These are phyloP conservation scores for Heterodera carotae DNA, from an alignment of 1,140 invertebrate species.

Conservation along the genomic window DNA sequence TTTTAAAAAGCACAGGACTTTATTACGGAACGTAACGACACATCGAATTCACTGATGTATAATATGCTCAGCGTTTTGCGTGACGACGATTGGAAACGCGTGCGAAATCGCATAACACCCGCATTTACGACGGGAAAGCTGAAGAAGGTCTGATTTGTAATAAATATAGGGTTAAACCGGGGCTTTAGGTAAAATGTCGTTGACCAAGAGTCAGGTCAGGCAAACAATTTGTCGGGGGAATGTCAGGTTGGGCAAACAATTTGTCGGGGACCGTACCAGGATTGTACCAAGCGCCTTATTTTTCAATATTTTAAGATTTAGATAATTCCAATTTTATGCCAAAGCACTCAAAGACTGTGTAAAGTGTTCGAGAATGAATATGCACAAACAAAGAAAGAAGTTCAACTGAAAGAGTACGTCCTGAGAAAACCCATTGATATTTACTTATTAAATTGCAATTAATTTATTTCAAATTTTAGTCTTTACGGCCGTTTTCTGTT, in stretches of 20 bases:
- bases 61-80: slow-evolving; percentile 29
- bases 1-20: slow-evolving; percentile 15
- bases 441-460: neutral
- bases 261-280: too few relatives aligned
- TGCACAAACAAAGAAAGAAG: slow-evolving; percentile 4
- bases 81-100: slow-evolving; percentile 40
- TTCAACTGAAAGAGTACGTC: slow-evolving; percentile 20
- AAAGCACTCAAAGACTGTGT: slow-evolving; percentile 8
- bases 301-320: neutral
- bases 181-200: too few relatives aligned
- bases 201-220: too few relatives aligned
- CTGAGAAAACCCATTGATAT: too few relatives aligned
- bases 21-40: neutral
- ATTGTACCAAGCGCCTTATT: too few relatives aligned
- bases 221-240: too few relatives aligned
- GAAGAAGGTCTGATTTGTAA: slow-evolving; percentile 26
- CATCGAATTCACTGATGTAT: neutral
- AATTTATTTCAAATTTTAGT: slow-evolving; percentile 11
- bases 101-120: slow-evolving; percentile 38
- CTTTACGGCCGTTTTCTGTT: slow-evolving; percentile 21
- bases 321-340: slow-evolving; percentile 17
- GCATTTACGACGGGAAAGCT: slow-evolving; percentile 44
- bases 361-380: slow-evolving; percentile 7
- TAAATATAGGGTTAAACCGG: too few relatives aligned
- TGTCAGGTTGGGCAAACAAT: too few relatives aligned